These are phyloP conservation scores for Patella vulgata DNA, from an alignment of 1,140 invertebrate genomes.

Conservation along the genomic window DNA sequence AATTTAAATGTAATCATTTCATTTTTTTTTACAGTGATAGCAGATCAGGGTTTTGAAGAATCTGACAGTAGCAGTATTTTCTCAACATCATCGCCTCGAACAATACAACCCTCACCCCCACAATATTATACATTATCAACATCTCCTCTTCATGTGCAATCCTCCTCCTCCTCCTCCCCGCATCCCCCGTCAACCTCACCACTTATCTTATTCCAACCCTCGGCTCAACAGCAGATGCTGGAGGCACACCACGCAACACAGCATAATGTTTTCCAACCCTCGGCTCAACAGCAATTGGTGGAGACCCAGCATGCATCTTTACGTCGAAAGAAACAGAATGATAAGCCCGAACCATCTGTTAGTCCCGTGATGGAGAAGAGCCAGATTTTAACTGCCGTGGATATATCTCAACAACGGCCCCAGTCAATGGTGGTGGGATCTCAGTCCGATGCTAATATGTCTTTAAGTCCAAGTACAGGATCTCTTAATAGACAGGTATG, in stretches of 20 bases:
- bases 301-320: slow-evolving; percentile 72
- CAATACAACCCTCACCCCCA: slow-evolving; percentile 23
- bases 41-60: slow-evolving; percentile 59
- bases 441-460: slow-evolving; percentile 61
- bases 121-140: no score
- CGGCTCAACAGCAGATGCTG: no score
- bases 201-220: no score
- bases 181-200: slow-evolving; percentile 18
- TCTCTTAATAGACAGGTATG: slow-evolving; percentile 63
- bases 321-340: slow-evolving; percentile 67
- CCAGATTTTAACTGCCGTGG: slow-evolving; percentile 57
- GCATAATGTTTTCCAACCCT: no score
- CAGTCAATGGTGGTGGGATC: slow-evolving; percentile 65
- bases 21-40: slow-evolving; percentile 29
- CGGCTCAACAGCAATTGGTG: slow-evolving; percentile 41
- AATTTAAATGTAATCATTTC: no score
- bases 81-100: slow-evolving; percentile 27
- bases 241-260: no score
- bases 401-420: slow-evolving; percentile 57
- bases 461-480: slow-evolving; percentile 56
- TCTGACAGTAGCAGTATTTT: slow-evolving; percentile 53
- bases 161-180: slow-evolving; percentile 15
- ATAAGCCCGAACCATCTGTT: slow-evolving; percentile 28
- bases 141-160: no score
- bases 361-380: slow-evolving; percentile 57